A percentile compares a stretch with the other conserved stretches of the same genome.
Conservation (phyloP, 2,888 invertebrate species). For the Julus scandinavius region DNA sequence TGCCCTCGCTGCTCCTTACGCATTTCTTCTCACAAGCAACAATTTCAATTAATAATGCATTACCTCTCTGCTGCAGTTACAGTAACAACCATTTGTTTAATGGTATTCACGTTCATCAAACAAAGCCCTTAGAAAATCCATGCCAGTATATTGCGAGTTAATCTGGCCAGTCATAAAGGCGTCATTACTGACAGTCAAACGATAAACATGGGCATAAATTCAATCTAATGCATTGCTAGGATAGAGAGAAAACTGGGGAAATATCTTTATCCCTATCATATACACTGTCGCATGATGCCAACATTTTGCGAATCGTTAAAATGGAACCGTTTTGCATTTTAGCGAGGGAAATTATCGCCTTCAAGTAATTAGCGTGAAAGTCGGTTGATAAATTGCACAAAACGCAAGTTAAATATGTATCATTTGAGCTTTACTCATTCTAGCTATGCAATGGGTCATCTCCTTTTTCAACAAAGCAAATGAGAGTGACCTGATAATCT, state of each 20-base stretch:
- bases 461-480: too few species aligned
- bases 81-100: slow-evolving; percentile 43
- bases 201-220: slow-evolving; percentile 53
- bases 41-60: slow-evolving; percentile 50
- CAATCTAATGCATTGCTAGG: slow-evolving; percentile 31
- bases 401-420: neutral
- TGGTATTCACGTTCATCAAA: slow-evolving; percentile 47
- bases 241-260: neutral
- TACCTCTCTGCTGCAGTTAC: slow-evolving; percentile 25
- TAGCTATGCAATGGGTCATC: neutral
- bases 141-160: slow-evolving; percentile 46
- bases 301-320: slow-evolving; percentile 1
- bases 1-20: neutral
- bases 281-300: neutral
- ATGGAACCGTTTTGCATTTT: neutral
- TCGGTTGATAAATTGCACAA: neutral
- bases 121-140: slow-evolving; percentile 17
- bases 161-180: slow-evolving; percentile 53
- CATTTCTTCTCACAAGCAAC: neutral
- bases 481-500: too few species aligned
- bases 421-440: neutral
- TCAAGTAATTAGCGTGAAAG: neutral
- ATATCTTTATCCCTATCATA: neutral
- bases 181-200: slow-evolving; percentile 51
- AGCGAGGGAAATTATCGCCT: too few species aligned